These are phyloP conservation scores for Drosophila hamatofila DNA, from an alignment of 2,888 invertebrate species.

Conservation along the genomic window DNA sequence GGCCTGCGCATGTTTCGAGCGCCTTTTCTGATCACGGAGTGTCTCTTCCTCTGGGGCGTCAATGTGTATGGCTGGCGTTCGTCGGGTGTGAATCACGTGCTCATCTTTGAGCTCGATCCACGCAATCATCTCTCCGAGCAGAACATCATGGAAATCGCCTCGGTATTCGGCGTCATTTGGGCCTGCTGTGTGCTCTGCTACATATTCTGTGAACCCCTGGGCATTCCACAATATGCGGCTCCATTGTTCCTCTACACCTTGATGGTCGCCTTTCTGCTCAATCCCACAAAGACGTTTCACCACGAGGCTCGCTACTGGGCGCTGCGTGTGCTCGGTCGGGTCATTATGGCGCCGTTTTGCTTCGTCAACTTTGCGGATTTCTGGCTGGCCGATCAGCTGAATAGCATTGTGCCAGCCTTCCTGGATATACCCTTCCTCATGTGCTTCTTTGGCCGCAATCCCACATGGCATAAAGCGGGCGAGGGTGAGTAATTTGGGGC, in stretches of 20 bases:
- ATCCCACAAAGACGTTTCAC: conserved; percentile 91
- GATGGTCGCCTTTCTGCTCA: conserved; percentile 90
- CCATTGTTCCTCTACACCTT: conserved; percentile 90
- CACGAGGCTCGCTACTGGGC: conserved; percentile 93
- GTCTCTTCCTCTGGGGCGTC: conserved; percentile 91
- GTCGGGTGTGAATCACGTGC: conserved; percentile 93
- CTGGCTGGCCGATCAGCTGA: conserved; percentile 94
- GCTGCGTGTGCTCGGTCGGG: conserved; percentile 86
- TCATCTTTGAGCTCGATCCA: conserved; percentile 93
- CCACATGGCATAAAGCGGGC: conserved; percentile 86
- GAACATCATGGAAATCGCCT: conserved; percentile 91
- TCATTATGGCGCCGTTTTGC: conserved; percentile 91
- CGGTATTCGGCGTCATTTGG: conserved; percentile 92
- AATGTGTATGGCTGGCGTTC: conserved; percentile 94
- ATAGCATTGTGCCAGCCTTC: conserved; percentile 91
- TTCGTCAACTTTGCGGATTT: conserved; percentile 93
- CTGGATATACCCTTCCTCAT: conserved; percentile 92
- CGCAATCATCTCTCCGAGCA: conserved; percentile 91
- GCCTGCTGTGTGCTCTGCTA: conserved; percentile 89
- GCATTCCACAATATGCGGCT: conserved; percentile 91
- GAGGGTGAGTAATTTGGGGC: conserved; percentile 68
- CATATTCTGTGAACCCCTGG: conserved; percentile 88
- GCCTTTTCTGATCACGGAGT: conserved; percentile 91
- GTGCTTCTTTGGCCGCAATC: conserved; percentile 90
- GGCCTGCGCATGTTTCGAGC: conserved; percentile 92